Base-by-base conservation (phyloP, 2,113 vertebrate species). In the Aspidoscelis tigris region DNA sequence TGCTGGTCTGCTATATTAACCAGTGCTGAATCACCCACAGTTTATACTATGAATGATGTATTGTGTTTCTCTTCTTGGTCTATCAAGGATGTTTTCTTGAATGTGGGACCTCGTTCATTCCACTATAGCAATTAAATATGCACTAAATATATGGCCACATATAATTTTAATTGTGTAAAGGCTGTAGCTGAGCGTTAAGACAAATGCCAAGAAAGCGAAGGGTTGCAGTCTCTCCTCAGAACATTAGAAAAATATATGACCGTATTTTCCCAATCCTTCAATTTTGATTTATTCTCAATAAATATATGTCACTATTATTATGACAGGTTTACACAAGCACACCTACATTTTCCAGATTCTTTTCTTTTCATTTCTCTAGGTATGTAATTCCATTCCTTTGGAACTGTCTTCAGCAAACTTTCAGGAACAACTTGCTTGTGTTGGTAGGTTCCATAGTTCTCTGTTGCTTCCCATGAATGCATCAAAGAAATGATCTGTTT, bases 321-420 rank as follows among this genome's bases (percentile, higher is more conserved):
- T 4, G 50, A 50, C 0, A 84, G 50, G 65, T 55, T 84, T 74
- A 82, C 0, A 74, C 85, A 79, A 22, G 47, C 22, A 81, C 1
- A 92, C 93, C 7, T 95, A 99, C 98, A 95, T 93, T 96, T 97
- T 8, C 86, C 90, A 71, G 93, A 83, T 74, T 97, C 95, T 84
- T 95, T 97, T 79, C 88, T 93, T 88, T 86, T 92, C 79, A 89
- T 89, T 88, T 97, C 95, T 78, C 88, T 89, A 50, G 96, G 90
- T 43, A 86, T 88, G 74, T 98, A 99, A 92, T 97, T 97, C 98
- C 98, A 99, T 80, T 97, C 96, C 88, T 96, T 97, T 1, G 98
- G 98, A 87, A 99, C 91, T 18, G 97, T 98, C 73, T 95, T 93
- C 73, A 97, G 92, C 84, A 99, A 89, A 76, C 86, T 89, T 87